Base-by-base conservation (phyloP, 64 coral and sea anemone species). In the Montipora capricornis region DNA sequence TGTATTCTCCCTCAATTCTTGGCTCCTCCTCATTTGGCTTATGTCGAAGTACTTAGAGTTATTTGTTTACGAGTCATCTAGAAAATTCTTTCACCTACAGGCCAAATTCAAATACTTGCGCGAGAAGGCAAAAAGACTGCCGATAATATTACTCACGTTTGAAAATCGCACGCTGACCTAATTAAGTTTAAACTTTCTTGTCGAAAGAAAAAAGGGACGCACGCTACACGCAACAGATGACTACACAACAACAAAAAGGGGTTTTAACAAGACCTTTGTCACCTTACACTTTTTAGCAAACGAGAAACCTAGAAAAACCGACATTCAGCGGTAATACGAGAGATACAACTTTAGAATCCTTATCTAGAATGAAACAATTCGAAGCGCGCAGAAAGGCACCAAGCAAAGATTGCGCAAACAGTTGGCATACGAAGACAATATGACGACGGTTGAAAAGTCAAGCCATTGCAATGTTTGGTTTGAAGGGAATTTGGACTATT, bases 1-100 rank as follows among this genome's bases (percentile, higher is more conserved):
- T 50, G 6, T 51, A 46, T 71, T 86, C 16, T 86, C 82, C 68
- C 82, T 48, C 12, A 12, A 86, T 47, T 19, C 67, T 48, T 71
- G 1, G 66, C 82, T 86, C 82, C 82, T 86, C 82, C 82, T 64
- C 62, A 49, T 8, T n/a, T 8, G 2, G 55, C 1, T 37, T 5
- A 24, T 16, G 64, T 13, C 4, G 8, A 49, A 51, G 19, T 86
- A 49, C 70, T 86, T 86, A 5, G 17, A 62, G 49, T 86, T 70
- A 17, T 73, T 86, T 71, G 64, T 22, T 71, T 2, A 19, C 16
- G 64, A 20, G 64, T 86, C 82, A 73, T 44, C 15, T 49, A 37
- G 45, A 78, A 3, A 78, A 16, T n/a, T 37, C 15, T 19, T 5
- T 37, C 15, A 49, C 3, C 22, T 4, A 76, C 44, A 45, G 12